Conservation (phyloP, 2,888 invertebrate species). For the Pecten maximus region DNA sequence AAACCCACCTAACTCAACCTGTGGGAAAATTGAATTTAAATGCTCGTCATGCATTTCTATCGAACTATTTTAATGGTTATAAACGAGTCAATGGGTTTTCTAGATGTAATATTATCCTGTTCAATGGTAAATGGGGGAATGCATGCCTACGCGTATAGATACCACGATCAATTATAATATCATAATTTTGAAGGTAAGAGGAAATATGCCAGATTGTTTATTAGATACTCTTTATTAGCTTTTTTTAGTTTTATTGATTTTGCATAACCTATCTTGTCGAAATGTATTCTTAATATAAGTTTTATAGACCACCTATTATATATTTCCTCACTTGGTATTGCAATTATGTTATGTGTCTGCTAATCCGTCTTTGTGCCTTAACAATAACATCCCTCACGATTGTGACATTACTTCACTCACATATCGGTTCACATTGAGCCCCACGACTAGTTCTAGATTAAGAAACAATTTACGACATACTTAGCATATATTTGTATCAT, state of each 20-base stretch:
- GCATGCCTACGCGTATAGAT: neutral
- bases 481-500: slow-evolving; percentile 14
- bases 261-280: neutral
- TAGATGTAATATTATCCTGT: neutral
- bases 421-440: neutral
- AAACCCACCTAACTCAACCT: neutral
- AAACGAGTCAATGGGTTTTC: neutral
- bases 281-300: neutral
- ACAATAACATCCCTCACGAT: neutral
- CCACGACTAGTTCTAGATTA: neutral
- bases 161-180: neutral
- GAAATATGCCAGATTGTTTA: neutral
- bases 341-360: neutral
- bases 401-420: neutral
- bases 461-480: neutral
- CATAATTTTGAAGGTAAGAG: neutral
- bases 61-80: neutral
- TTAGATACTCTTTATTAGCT: neutral
- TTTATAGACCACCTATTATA: neutral
- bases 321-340: neutral
- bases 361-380: neutral
- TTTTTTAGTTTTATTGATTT: neutral
- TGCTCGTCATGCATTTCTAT: slow-evolving; percentile 23
- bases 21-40: slow-evolving; percentile 21
- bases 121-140: neutral